Percentiles rank a stretch among this genome's conserved stretches.
phyloP scores from a whole-genome alignment of 2,888 invertebrate species.

The Merodon equestris region DNA sequence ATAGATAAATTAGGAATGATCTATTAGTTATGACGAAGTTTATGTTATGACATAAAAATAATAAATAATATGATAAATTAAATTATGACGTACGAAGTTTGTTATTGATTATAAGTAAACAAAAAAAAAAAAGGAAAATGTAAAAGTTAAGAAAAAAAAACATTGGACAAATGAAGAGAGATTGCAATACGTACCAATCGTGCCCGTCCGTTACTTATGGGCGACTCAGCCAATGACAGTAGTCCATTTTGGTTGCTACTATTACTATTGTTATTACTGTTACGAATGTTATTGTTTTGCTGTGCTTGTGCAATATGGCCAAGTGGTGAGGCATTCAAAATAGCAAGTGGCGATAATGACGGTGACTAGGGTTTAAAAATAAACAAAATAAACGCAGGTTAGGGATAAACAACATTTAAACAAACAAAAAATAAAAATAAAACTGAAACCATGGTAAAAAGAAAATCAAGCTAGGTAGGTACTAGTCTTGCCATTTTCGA shows the following conservation, averaged over 20 bases:
- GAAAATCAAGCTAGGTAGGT: no score
- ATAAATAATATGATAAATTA: background rate
- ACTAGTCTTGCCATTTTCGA: constrained; percentile 1
- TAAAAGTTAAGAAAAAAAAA: constrained; percentile 22
- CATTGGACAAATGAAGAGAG: constrained; percentile 5
- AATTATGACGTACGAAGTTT: background rate
- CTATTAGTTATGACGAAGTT: constrained; percentile 16
- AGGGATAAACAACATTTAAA: constrained; percentile 31
- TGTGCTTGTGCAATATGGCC: constrained; percentile 72
- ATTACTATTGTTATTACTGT: constrained; percentile 56
- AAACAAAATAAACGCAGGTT: constrained; percentile 50
- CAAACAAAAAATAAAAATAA: constrained; percentile 6
- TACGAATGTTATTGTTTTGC: constrained; percentile 64
- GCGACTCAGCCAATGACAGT: constrained; percentile 71
- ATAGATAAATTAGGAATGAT: constrained; percentile 13
- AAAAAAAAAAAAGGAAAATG: constrained; percentile 6
- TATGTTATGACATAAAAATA: constrained; percentile 30
- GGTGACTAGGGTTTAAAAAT: constrained; percentile 69
- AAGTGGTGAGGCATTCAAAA: constrained; percentile 72
- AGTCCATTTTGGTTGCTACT: constrained; percentile 69
- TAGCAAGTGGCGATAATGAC: constrained; percentile 71
- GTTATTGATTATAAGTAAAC: constrained; percentile 1
- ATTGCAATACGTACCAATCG: constrained; percentile 72
- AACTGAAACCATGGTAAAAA: background rate
- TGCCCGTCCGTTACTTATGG: constrained; percentile 70